Conservation (phyloP, 2,888 invertebrate genomes). For the Clivina fossor region DNA sequence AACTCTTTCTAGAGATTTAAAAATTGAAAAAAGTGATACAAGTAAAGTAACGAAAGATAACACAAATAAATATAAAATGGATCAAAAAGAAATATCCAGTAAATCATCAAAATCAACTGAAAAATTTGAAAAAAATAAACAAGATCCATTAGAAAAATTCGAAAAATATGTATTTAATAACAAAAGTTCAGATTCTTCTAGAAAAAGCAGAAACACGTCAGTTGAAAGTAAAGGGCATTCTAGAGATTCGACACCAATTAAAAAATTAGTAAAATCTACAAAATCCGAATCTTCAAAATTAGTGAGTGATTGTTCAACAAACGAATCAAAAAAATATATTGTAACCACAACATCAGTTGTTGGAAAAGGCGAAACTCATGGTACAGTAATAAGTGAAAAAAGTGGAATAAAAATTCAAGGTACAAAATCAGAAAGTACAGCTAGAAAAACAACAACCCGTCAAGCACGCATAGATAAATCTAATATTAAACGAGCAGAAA, state of each 20-base stretch:
- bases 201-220: constrained; percentile 19
- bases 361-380: constrained; percentile 20
- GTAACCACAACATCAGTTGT: constrained; percentile 30
- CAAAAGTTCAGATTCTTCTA: constrained; percentile 17
- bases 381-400: constrained; percentile 23
- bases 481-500: constrained; percentile 24
- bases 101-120: constrained; percentile 21
- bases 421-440: constrained; percentile 30
- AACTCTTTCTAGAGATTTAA: constrained; percentile 60
- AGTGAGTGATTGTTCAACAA: constrained; percentile 14
- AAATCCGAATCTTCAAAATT: constrained; percentile 22
- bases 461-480: constrained; percentile 17
- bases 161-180: constrained; percentile 49
- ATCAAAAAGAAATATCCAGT: constrained; percentile 31
- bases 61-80: constrained; percentile 34
- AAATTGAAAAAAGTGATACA: constrained; percentile 51
- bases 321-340: constrained; percentile 23
- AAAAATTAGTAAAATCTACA: constrained; percentile 15
- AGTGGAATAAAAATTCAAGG: constrained; percentile 28
- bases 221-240: constrained; percentile 23
- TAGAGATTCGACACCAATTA: constrained; percentile 27
- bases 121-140: constrained; percentile 16
- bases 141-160: constrained; percentile 38
- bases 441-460: constrained; percentile 20
- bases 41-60: constrained; percentile 36